Conservation (phyloP, 2,113 vertebrate species). For the Ellobius talpinus region DNA sequence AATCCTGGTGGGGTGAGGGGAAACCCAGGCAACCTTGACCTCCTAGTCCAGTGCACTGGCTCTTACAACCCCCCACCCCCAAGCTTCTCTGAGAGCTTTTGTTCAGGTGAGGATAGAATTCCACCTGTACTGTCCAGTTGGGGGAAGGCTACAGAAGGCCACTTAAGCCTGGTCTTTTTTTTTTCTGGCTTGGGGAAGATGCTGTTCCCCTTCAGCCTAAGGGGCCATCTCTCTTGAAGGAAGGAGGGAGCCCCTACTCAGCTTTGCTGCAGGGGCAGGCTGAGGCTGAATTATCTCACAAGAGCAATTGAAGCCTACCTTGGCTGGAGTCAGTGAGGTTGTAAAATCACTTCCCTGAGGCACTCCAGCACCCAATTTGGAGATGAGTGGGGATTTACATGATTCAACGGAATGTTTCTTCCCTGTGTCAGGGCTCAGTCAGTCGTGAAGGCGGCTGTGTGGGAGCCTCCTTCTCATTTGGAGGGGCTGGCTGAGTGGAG, state of each 20-base stretch:
- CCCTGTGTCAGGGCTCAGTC: slow-evolving; percentile 57
- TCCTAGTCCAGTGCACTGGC: background rate
- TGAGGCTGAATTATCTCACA: slow-evolving; percentile 12
- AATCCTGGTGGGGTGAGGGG: background rate
- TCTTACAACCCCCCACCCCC: background rate
- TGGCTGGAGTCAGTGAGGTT: slow-evolving; percentile 62
- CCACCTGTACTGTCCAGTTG: background rate
- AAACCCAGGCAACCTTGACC: background rate
- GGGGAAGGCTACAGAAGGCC: background rate
- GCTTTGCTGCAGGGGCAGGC: background rate
- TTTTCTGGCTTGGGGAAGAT: background rate
- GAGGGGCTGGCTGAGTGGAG: background rate
- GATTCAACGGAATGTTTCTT: slow-evolving; percentile 62
- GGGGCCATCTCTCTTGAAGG: background rate
- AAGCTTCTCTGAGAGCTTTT: background rate
- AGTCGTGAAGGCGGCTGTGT: slow-evolving; percentile 47
- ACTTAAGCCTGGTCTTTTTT: background rate
- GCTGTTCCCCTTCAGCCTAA: background rate
- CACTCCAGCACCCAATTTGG: slow-evolving; percentile 71
- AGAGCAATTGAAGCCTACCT: slow-evolving; percentile 48
- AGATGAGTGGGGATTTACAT: slow-evolving; percentile 75
- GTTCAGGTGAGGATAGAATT: background rate
- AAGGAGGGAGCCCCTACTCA: background rate
- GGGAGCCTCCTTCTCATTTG: background rate
- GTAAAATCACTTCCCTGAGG: slow-evolving; percentile 66